Base-by-base conservation (phyloP, 1,140 invertebrate species). In the Bombus fervidus region DNA sequence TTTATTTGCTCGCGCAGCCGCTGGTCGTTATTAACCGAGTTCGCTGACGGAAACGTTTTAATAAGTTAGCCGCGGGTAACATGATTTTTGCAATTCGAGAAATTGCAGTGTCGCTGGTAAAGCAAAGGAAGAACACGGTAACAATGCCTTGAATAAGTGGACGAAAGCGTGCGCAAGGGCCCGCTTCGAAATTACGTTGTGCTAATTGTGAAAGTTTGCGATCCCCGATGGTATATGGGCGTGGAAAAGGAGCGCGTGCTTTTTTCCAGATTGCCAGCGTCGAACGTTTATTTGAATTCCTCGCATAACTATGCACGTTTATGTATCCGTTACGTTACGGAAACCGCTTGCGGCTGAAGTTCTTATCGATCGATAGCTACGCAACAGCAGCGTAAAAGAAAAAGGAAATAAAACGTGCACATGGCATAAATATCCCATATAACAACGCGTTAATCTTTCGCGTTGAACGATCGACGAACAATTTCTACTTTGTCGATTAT, bases 401-500 rank as follows among this genome's bases (percentile, higher is more conserved):
- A 34, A 47, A 82, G 64, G 62, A n/a, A 78, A 73, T 15, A 9
- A 39, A 59, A 41, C 8, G 43, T 31, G 3, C 47, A 68, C 69
- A 39, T 2, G 13, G 10, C 37, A 81, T 57, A 57, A 79, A 78
- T 34, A 34, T 74, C 3, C n/a, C 9, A 25, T 57, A 43, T 71
- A 57, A 39, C 37, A 57, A n/a, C 43, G 73, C 41, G 69, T 85
- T 71, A 81, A 81, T 43, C 78, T 81, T 73, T 80, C 22, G 22
- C 37, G 28, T 69, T 43, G 83, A 79, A 72, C 66, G 28, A 85
- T 68, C 78, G 22, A n/a, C 39, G 25, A 85, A 73, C 59, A 69
- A 28, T 81, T 81, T 74, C 62, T 43, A 73, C 47, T 84, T 84
- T 71, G 75, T 79, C 82, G 77, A 85, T 85, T 85, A 57, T 43